Evolutionary conservation across 2,113 vertebrate genomes (phyloP).

Genomic region (Lipophrys pholis): DNA sequence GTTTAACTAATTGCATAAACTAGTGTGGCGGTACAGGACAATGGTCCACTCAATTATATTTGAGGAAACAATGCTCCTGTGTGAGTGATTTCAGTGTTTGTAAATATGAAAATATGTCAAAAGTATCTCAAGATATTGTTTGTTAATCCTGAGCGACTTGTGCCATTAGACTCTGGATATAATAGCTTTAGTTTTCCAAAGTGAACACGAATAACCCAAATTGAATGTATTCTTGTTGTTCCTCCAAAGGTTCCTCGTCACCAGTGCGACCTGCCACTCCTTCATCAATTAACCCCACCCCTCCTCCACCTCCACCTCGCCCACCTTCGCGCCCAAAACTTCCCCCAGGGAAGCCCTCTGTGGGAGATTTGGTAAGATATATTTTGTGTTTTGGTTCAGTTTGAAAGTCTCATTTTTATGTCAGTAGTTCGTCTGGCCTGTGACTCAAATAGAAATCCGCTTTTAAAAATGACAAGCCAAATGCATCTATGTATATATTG

Average conservation of each 20-base stretch:
- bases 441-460: not conserved
- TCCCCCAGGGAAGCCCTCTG: conserved; percentile 90
- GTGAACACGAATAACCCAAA: too few species aligned
- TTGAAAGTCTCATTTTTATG: not conserved
- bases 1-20: too few species aligned
- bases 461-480: not conserved
- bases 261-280: conserved; percentile 91
- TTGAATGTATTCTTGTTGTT: not conserved
- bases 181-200: too few species aligned
- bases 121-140: too few species aligned
- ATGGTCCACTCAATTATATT: too few species aligned
- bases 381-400: not conserved
- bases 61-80: too few species aligned
- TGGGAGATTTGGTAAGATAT: conserved; percentile 88
- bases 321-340: conserved; percentile 93
- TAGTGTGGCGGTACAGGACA: too few species aligned
- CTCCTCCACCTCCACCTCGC: conserved; percentile 91
- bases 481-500: not conserved
- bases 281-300: conserved; percentile 81
- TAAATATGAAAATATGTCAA: too few species aligned
- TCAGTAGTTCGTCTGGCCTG: not conserved
- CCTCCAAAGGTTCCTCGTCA: conserved; percentile 88
- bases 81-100: too few species aligned
- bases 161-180: too few species aligned
- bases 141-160: too few species aligned